Conservation (phyloP, 1,140 invertebrate species). For the Scylla paramamosain region DNA sequence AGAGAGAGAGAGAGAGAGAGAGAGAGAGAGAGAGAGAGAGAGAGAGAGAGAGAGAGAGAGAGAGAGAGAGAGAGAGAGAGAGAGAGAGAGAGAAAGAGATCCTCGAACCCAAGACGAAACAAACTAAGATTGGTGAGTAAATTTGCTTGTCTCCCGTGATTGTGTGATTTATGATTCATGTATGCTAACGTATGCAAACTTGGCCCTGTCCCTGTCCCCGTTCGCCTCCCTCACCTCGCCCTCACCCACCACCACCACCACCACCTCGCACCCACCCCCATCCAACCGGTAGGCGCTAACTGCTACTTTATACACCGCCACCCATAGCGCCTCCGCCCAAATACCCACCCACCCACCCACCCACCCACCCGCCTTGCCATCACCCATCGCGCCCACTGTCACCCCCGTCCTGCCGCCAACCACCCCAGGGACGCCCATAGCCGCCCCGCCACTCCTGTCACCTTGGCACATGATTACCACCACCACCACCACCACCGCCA, state of each 20-base stretch:
- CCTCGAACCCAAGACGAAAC: neutral
- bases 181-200: conserved; percentile 22
- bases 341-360: too few species aligned
- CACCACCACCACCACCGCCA: neutral
- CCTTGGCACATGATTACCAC: neutral
- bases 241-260: neutral
- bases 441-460: neutral
- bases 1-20: neutral
- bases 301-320: neutral
- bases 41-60: neutral
- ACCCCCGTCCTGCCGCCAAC: neutral
- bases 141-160: neutral
- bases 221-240: neutral
- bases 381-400: neutral
- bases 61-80: conserved; percentile 2
- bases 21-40: neutral
- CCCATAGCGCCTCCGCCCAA: neutral
- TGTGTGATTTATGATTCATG: conserved; percentile 23
- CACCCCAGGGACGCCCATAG: neutral
- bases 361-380: neutral
- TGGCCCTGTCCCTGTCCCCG: neutral
- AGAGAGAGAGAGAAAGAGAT: neutral
- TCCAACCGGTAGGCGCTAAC: neutral
- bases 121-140: conserved; percentile 23
- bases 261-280: neutral